phyloP scores from a whole-genome alignment of 2,888 invertebrate species.

The Synanthedon vespiformis region DNA sequence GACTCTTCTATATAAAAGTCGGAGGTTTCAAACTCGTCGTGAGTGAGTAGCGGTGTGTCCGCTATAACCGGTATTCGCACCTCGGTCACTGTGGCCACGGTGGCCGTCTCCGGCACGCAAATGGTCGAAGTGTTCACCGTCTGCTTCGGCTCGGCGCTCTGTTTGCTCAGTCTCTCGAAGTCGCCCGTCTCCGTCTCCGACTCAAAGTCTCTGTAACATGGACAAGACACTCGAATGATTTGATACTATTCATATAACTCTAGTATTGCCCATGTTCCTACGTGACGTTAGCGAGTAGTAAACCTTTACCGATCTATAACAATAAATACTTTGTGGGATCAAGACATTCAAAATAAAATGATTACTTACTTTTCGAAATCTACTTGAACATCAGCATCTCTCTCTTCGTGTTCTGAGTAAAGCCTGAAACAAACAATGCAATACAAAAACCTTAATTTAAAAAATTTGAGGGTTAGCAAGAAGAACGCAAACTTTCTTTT shows the following conservation, averaged over 20 bases:
- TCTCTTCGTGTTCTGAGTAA: slow-evolving; percentile 36
- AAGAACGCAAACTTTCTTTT: no score
- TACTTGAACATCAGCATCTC: slow-evolving; percentile 49
- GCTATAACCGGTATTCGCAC: slow-evolving; percentile 51
- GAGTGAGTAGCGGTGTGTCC: slow-evolving; percentile 13
- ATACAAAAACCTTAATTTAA: no score
- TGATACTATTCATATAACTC: background rate
- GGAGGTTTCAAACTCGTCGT: slow-evolving; percentile 79
- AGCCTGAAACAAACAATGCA: slow-evolving; percentile 21
- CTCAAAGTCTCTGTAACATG: slow-evolving; percentile 75
- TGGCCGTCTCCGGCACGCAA: slow-evolving; percentile 58
- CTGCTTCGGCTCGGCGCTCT: slow-evolving; percentile 64
- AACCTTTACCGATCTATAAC: no score
- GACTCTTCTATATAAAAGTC: slow-evolving; percentile 92
- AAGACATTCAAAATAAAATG: no score
- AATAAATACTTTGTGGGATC: no score
- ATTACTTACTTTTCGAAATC: slow-evolving; percentile 47
- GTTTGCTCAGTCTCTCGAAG: slow-evolving; percentile 80
- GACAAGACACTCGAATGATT: background rate
- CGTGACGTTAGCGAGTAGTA: background rate
- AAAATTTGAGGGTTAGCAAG: no score
- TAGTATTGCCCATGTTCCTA: background rate
- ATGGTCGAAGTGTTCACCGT: slow-evolving; percentile 47
- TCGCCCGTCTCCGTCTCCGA: slow-evolving; percentile 87
- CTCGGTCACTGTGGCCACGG: slow-evolving; percentile 71